Percentiles rank a stretch among this genome's conserved stretches.
phyloP scores from a whole-genome alignment of 2,888 invertebrate genomes.

The Eristalinus sepulchralis region DNA sequence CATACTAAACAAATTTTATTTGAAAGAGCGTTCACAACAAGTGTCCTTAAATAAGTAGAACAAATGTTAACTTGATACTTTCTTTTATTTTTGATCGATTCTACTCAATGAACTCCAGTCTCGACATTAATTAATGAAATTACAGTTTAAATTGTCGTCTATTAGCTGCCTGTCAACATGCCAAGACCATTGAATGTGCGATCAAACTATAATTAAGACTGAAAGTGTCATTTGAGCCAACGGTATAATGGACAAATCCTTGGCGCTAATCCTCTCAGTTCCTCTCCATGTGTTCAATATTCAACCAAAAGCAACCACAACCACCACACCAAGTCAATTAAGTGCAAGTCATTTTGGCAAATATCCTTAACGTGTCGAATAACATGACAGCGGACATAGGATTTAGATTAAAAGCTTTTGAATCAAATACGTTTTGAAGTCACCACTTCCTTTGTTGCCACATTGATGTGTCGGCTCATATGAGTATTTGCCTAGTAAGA shows the following conservation, averaged over 20 bases:
- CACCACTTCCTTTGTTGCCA: slow-evolving; percentile 1
- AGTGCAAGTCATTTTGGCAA: slow-evolving; percentile 58
- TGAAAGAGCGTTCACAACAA: too few species aligned
- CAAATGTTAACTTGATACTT: too few species aligned
- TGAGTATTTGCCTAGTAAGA: background rate
- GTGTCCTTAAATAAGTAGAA: too few species aligned
- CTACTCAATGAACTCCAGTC: too few species aligned
- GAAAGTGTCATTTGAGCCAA: slow-evolving; percentile 23
- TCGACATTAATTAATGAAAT: background rate
- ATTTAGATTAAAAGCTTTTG: slow-evolving; percentile 68
- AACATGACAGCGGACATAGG: slow-evolving; percentile 66
- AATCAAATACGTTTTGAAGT: slow-evolving; percentile 42
- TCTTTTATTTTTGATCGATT: too few species aligned
- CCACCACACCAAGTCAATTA: slow-evolving; percentile 54
- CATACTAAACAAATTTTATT: too few species aligned
- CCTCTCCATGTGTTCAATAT: background rate
- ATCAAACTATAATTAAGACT: slow-evolving; percentile 51
- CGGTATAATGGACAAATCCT: slow-evolving; percentile 49
- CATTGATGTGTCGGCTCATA: slow-evolving; percentile 24
- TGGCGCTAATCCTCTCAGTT: slow-evolving; percentile 23
- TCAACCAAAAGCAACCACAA: slow-evolving; percentile 46
- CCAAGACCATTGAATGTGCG: slow-evolving; percentile 41
- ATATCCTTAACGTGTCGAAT: slow-evolving; percentile 56
- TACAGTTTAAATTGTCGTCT: slow-evolving; percentile 23
- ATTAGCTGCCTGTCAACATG: slow-evolving; percentile 51